Percentiles rank a stretch among this genome's conserved stretches.
Evolutionary conservation across 2,113 vertebrate species (phyloP).

Genomic region (Aptenodytes forsteri): DNA sequence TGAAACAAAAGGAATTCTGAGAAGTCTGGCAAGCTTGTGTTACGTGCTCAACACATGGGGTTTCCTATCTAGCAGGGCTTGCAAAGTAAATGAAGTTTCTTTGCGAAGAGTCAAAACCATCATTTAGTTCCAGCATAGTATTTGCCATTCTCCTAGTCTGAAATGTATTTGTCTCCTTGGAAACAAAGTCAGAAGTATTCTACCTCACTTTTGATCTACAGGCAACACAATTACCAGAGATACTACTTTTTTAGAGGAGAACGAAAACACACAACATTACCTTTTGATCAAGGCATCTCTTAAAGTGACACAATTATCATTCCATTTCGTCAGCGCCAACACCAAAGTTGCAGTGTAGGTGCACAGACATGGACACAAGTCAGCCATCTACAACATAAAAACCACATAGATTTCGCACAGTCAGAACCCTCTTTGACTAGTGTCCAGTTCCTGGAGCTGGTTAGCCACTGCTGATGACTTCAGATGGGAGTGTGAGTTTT

Average conservation of each 20-base stretch:
- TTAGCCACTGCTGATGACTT: not conserved
- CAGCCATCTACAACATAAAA: not conserved
- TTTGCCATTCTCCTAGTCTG: not conserved
- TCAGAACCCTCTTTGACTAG: not conserved
- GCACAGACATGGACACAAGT: not conserved
- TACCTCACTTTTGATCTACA: not conserved
- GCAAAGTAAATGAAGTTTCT: not conserved
- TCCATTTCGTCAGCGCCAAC: not conserved
- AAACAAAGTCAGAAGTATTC: not conserved
- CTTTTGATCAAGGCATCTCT: not conserved
- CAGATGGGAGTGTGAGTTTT: not conserved
- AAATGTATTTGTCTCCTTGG: not conserved
- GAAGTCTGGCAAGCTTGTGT: not conserved
- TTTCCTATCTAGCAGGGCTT: not conserved
- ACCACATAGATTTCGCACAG: rapidly evolving
- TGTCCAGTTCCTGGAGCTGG: not conserved
- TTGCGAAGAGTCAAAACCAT: not conserved
- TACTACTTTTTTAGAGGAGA: not conserved
- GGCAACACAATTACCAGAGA: not conserved
- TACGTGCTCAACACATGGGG: rapidly evolving
- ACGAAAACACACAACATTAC: not conserved
- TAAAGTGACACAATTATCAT: not conserved
- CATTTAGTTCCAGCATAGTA: not conserved
- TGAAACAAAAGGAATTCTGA: not conserved
- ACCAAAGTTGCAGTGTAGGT: not conserved